Conservation (phyloP, 1,140 invertebrate species). For the Luehdorfia chinensis region DNA sequence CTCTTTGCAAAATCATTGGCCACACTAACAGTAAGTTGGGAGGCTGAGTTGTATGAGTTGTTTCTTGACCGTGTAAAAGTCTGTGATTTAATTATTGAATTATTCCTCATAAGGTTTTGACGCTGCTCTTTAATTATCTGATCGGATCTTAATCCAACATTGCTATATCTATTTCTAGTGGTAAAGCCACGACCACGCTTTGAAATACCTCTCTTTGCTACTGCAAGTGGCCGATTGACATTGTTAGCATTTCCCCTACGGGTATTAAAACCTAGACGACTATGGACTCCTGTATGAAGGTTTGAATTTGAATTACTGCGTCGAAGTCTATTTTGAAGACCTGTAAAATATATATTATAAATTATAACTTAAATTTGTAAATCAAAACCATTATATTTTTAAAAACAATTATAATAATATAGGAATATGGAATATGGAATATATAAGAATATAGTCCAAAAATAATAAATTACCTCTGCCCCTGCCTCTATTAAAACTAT, state of each 20-base stretch:
- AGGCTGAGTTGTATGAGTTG: slow-evolving; percentile 57
- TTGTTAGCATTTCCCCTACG: slow-evolving; percentile 39
- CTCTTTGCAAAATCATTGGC: slow-evolving; percentile 62
- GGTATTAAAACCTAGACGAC: slow-evolving; percentile 52
- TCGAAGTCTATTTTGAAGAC: slow-evolving; percentile 37
- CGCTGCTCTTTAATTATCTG: slow-evolving; percentile 57
- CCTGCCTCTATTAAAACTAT: slow-evolving; percentile 36
- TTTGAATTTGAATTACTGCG: slow-evolving; percentile 44
- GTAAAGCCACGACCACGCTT: slow-evolving; percentile 57
- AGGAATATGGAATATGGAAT: no score
- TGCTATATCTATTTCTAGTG: slow-evolving; percentile 57
- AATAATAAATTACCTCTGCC: slow-evolving; percentile 34
- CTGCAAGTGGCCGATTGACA: slow-evolving; percentile 47
- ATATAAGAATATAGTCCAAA: no score
- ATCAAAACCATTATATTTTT: no score
- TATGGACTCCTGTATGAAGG: slow-evolving; percentile 47
- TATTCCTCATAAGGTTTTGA: slow-evolving; percentile 39
- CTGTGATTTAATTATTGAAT: slow-evolving; percentile 58
- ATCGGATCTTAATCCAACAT: slow-evolving; percentile 64
- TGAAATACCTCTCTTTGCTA: slow-evolving; percentile 63
- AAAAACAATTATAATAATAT: no score
- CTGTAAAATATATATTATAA: slow-evolving; percentile 29
- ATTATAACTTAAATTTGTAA: no score
- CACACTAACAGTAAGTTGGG: slow-evolving; percentile 65
- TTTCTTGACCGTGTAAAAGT: slow-evolving; percentile 65